Percentiles rank a stretch among this genome's conserved stretches.
Evolutionary conservation across 2,888 invertebrate species (phyloP).

Genomic region (Netelia fuscicornis): DNA sequence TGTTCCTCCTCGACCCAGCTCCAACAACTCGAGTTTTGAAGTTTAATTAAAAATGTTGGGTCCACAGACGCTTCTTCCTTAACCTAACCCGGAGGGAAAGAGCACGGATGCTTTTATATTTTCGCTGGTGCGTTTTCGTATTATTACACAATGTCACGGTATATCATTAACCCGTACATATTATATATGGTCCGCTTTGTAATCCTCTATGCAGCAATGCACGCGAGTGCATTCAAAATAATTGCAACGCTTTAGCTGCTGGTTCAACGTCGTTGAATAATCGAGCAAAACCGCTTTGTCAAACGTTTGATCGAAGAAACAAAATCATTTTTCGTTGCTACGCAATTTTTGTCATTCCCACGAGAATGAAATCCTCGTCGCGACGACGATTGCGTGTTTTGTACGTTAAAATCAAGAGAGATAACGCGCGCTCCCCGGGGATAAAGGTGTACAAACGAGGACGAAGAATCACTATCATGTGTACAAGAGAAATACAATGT

Average conservation of each 20-base stretch:
- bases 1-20: constrained; percentile 68
- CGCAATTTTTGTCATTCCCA: neutral
- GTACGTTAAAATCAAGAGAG: no score
- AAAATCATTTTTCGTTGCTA: constrained; percentile 1
- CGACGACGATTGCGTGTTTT: no score
- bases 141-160: constrained; percentile 32
- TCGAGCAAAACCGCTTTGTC: neutral
- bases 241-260: constrained; percentile 26
- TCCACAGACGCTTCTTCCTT: constrained; percentile 55
- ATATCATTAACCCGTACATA: no score
- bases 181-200: no score
- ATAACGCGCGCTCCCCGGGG: no score
- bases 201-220: neutral
- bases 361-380: no score
- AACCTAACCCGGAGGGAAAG: constrained; percentile 23
- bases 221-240: constrained; percentile 24
- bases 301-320: constrained; percentile 3
- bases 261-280: constrained; percentile 36
- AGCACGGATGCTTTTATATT: constrained; percentile 45
- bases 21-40: constrained; percentile 77
- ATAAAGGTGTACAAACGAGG: no score
- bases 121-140: constrained; percentile 10
- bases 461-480: no score
- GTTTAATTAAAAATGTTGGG: constrained; percentile 82
- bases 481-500: no score